These are phyloP conservation scores for Cheilosia impressa DNA, from an alignment of 2,888 invertebrate genomes.

Conservation along the genomic window DNA sequence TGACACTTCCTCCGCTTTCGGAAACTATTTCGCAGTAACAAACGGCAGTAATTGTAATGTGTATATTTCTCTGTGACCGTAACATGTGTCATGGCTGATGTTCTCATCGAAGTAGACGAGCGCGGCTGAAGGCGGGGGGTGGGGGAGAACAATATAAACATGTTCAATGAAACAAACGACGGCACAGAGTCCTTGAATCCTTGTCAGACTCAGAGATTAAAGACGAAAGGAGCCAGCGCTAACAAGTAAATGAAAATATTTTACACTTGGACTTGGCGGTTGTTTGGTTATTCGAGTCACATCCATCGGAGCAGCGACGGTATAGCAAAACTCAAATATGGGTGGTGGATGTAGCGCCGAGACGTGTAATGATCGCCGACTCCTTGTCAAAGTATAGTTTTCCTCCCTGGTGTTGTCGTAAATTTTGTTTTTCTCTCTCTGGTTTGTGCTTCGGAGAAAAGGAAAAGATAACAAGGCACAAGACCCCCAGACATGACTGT, in stretches of 20 bases:
- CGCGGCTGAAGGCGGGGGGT: no score
- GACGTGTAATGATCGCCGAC: slow-evolving; percentile 50
- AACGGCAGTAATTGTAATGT: slow-evolving; percentile 51
- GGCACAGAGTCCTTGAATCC: slow-evolving; percentile 48
- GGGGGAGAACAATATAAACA: slow-evolving; percentile 14
- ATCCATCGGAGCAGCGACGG: background rate
- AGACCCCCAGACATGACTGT: background rate
- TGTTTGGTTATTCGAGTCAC: slow-evolving; percentile 52
- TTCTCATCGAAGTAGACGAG: slow-evolving; percentile 38
- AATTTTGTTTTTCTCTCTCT: slow-evolving; percentile 16
- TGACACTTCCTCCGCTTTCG: slow-evolving; percentile 32
- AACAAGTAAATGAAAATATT: slow-evolving; percentile 63
- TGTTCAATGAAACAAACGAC: slow-evolving; percentile 44
- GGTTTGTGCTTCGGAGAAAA: background rate
- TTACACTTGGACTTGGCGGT: slow-evolving; percentile 22
- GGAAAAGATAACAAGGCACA: slow-evolving; percentile 5
- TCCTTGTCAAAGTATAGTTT: slow-evolving; percentile 43
- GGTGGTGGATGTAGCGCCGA: background rate
- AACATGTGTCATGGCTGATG: slow-evolving; percentile 55
- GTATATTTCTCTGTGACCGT: slow-evolving; percentile 39
- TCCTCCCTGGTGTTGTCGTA: slow-evolving; percentile 14
- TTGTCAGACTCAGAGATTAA: slow-evolving; percentile 34
- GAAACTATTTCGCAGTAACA: slow-evolving; percentile 45
- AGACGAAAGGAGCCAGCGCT: slow-evolving; percentile 46
- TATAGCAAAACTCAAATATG: background rate